Conservation (phyloP, 1,140 invertebrate species). For the Spodoptera frugiperda region DNA sequence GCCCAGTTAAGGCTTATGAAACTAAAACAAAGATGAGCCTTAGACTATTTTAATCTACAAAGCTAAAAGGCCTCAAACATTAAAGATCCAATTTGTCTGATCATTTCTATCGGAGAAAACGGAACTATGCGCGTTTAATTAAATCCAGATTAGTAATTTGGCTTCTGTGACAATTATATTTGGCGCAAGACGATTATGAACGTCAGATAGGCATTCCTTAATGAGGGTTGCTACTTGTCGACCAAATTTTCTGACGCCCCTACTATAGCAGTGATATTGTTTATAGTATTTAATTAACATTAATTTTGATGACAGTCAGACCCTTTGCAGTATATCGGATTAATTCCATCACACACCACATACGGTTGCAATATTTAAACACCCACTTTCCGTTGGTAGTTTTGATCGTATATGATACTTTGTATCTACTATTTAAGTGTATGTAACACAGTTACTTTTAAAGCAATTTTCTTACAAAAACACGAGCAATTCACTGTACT, state of each 20-base stretch:
- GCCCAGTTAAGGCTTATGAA: neutral
- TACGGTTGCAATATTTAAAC: too few species aligned
- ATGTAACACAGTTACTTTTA: too few species aligned
- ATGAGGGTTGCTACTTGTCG: slow-evolving; percentile 41
- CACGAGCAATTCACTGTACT: neutral
- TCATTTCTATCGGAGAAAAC: slow-evolving; percentile 42
- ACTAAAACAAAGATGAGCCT: neutral
- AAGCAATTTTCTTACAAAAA: too few species aligned
- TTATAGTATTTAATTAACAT: slow-evolving; percentile 33
- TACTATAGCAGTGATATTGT: slow-evolving; percentile 4
- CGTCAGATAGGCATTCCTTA: slow-evolving; percentile 43
- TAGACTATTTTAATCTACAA: too few species aligned
- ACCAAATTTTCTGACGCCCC: slow-evolving; percentile 22
- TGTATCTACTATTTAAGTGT: too few species aligned
- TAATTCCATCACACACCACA: neutral
- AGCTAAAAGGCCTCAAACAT: neutral
- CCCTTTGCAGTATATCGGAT: neutral
- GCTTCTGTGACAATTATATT: slow-evolving; percentile 45
- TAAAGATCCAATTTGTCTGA: slow-evolving; percentile 18
- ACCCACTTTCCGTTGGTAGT: too few species aligned
- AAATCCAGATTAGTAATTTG: slow-evolving; percentile 51
- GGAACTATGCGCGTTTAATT: slow-evolving; percentile 44
- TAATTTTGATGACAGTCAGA: slow-evolving; percentile 12
- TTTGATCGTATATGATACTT: too few species aligned
- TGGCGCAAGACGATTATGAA: slow-evolving; percentile 38